phyloP scores from a whole-genome alignment of 2,888 invertebrate genomes.

The Drosophila paramelanica region DNA sequence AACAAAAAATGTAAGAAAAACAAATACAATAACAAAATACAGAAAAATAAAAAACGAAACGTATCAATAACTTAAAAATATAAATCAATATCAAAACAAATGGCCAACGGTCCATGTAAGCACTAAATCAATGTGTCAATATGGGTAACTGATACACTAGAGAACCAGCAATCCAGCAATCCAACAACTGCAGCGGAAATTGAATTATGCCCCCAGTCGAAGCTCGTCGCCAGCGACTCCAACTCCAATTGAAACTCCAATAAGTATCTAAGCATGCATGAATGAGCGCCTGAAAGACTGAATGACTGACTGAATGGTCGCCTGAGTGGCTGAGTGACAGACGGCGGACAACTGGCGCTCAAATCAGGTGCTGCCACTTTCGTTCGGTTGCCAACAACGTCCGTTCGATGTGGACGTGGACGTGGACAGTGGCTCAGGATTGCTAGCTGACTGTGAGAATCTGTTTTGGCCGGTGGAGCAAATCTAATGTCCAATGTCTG shows the following conservation, averaged over 20 bases:
- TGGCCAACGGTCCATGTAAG: slow-evolving; percentile 74
- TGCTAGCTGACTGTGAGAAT: slow-evolving; percentile 70
- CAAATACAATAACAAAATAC: not conserved
- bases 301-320: slow-evolving; percentile 56
- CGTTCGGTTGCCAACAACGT: slow-evolving; percentile 44
- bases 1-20: not conserved
- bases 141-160: slow-evolving; percentile 75
- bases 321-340: slow-evolving; percentile 66
- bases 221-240: slow-evolving; percentile 22
- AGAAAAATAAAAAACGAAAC: slow-evolving; percentile 28
- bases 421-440: slow-evolving; percentile 36
- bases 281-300: slow-evolving; percentile 66
- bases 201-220: slow-evolving; percentile 71
- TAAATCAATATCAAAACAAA: slow-evolving; percentile 78
- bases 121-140: slow-evolving; percentile 80
- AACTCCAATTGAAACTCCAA: slow-evolving; percentile 43
- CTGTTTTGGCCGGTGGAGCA: slow-evolving; percentile 6
- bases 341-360: slow-evolving; percentile 67
- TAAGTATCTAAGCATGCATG: slow-evolving; percentile 67
- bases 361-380: slow-evolving; percentile 77
- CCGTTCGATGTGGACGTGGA: slow-evolving; percentile 33
- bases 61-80: slow-evolving; percentile 74
- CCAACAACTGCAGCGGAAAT: slow-evolving; percentile 64
- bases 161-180: slow-evolving; percentile 37
- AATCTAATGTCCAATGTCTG: slow-evolving; percentile 69